phyloP scores from a whole-genome alignment of 2,797 vertebrate genomes.

The Scolopax bukidnonensis region DNA sequence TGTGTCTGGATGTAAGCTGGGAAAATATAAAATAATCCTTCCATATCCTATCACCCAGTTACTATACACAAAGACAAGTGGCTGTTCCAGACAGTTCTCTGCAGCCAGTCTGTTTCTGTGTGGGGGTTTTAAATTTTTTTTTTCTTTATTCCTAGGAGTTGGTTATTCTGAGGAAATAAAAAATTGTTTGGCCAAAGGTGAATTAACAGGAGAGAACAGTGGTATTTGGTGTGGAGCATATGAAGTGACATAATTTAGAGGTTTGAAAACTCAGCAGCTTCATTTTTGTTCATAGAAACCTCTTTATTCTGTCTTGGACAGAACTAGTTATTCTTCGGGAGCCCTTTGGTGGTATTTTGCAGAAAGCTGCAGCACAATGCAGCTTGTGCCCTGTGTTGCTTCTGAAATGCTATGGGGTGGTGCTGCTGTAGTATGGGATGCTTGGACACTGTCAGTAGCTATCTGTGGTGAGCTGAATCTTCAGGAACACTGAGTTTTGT shows the following conservation, averaged over 20 bases:
- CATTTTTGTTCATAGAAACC: background rate
- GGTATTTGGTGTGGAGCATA: background rate
- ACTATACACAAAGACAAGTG: background rate
- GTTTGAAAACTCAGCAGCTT: background rate
- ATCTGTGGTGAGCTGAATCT: background rate
- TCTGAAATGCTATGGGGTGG: background rate
- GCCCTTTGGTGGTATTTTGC: background rate
- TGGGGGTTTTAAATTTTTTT: background rate
- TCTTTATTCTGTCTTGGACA: background rate
- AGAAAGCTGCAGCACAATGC: background rate
- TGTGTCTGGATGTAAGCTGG: conserved; percentile 21
- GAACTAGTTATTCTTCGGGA: background rate
- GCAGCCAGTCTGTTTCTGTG: background rate
- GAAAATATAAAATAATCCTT: conserved; percentile 30
- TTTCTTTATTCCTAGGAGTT: background rate
- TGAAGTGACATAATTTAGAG: background rate
- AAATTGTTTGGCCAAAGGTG: background rate
- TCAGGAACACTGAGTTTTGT: background rate
- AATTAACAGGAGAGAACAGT: background rate
- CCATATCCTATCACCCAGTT: conserved; percentile 34
- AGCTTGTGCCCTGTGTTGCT: background rate
- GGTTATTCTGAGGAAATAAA: background rate
- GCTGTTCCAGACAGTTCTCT: conserved; percentile 24
- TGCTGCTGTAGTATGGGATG: background rate
- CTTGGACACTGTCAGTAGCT: background rate